These are phyloP conservation scores for Teleogryllus oceanicus DNA, from an alignment of 2,888 invertebrate genomes.

Conservation along the genomic window DNA sequence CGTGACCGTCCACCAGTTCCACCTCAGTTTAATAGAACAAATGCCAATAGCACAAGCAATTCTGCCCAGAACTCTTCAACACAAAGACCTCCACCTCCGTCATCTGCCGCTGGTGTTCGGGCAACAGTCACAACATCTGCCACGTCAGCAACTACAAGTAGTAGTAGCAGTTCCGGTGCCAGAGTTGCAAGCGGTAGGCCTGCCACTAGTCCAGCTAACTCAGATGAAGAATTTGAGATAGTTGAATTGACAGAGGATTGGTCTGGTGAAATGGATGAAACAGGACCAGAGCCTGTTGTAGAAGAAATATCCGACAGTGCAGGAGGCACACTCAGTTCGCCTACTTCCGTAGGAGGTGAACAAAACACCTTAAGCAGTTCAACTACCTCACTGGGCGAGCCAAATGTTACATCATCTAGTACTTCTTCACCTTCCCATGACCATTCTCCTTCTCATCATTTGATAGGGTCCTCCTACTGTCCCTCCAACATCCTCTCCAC, in stretches of 20 bases:
- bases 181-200: not conserved
- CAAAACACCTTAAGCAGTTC: slow-evolving; percentile 8
- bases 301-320: slow-evolving; percentile 18
- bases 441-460: not conserved
- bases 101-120: not conserved
- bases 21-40: not conserved
- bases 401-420: not conserved
- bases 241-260: slow-evolving; percentile 22
- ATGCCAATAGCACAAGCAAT: not conserved
- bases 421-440: not conserved
- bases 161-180: not conserved
- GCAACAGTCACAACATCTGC: not conserved
- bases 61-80: not conserved
- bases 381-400: not conserved
- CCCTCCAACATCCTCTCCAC: too few species aligned
- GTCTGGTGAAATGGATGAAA: not conserved
- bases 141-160: not conserved
- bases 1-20: not conserved
- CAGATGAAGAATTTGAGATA: not conserved
- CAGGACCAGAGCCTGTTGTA: slow-evolving; percentile 25
- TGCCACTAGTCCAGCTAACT: not conserved
- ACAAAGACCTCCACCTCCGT: not conserved
- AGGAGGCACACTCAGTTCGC: not conserved
- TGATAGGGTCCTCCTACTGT: too few species aligned
- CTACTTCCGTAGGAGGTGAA: not conserved